Evolutionary conservation across 2,113 vertebrate species (phyloP), one percentile per base, ranked within the genome.

Genomic region (Amblyopsis rosae): DNA sequence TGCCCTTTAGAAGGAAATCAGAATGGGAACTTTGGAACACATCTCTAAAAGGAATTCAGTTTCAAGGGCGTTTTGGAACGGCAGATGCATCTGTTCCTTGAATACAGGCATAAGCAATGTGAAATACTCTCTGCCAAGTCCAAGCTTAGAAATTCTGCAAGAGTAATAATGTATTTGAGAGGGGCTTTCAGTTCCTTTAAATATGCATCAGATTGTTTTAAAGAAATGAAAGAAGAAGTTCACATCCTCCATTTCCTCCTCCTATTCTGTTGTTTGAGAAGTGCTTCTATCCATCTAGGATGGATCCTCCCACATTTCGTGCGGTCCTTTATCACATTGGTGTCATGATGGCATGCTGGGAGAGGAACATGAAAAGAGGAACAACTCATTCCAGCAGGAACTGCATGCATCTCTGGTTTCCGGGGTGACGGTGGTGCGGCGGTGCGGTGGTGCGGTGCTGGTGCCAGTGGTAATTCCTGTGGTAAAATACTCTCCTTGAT

Each of bases 171-270:
- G 70, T 82, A 69, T 87, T 87, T 87, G 72, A 81, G 68, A 62
- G 57, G 53, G 58, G 67, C 66, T 71, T 73, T 64, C 80, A 47
- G 79, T 80, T 73, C 77, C 78, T 15, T 26, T 26, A 26, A 26
- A 82, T 84, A 79, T 3, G 58, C 61, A 69, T 74, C 35, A 41
- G 12, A n/a, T n/a, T 69, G 50, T 19, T 86, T 81, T 80, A 56
- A 60, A 81, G 88, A 90, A 88, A 85, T 83, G 88, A 90, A 90
- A 90, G 67, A 3, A 76, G 82, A 82, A 88, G 76, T 77, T 53
- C 35, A n/a, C 48, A 62, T 59, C 74, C 5, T 4, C 65, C 55
- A 46, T 59, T 73, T 66, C 74, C 75, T 62, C 49, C 64, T 64
- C 35, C 51, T 53, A 11, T 58, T 53, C 67, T 68, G 51, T 65